Conservation (phyloP, 2,797 vertebrate genomes). For the Luscinia megarhynchos region DNA sequence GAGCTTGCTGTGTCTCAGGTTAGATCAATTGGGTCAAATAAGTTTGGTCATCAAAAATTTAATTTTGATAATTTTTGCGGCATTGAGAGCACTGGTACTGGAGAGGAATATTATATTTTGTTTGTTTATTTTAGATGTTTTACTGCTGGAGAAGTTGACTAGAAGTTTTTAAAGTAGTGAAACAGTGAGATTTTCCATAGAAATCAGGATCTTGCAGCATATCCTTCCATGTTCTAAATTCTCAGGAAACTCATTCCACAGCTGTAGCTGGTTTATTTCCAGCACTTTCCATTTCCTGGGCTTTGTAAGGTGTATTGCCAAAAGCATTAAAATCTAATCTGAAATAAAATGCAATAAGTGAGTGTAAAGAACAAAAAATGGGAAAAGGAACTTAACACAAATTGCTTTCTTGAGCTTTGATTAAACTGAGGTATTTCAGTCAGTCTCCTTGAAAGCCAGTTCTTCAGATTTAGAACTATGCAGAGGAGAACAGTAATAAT, state of each 20-base stretch:
- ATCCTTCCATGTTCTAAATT: background rate
- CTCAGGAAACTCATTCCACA: background rate
- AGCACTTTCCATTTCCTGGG: background rate
- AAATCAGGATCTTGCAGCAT: background rate
- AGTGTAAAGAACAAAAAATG: background rate
- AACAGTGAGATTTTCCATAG: background rate
- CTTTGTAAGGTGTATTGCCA: background rate
- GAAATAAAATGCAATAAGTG: background rate
- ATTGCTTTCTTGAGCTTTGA: background rate
- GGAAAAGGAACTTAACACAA: background rate
- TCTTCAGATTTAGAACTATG: background rate
- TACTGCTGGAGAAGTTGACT: background rate
- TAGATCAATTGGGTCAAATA: background rate
- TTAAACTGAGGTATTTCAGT: background rate
- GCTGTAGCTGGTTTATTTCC: conserved; percentile 3
- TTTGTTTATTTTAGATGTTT: background rate
- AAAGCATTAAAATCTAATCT: background rate
- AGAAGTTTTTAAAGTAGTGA: background rate
- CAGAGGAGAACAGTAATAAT: background rate
- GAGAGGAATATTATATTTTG: background rate
- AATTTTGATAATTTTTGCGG: background rate
- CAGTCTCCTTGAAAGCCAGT: background rate
- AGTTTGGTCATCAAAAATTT: background rate
- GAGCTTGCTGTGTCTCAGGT: background rate
- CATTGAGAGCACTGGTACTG: background rate